Evolutionary conservation across 2,888 invertebrate species (phyloP).

Genomic region (Alloscopus bannaensis): DNA sequence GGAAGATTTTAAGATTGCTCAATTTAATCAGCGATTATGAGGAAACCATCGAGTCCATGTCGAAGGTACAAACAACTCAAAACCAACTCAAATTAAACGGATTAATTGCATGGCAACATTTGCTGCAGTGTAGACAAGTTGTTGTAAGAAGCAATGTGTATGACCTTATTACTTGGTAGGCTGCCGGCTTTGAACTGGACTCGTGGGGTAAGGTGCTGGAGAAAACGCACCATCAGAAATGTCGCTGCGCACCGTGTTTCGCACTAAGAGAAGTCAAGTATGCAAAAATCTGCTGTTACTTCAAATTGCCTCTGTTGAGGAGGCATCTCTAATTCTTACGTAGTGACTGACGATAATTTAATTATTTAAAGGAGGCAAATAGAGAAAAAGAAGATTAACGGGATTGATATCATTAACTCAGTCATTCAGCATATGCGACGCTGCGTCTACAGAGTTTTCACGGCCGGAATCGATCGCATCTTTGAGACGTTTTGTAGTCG

Average conservation of each 20-base stretch:
- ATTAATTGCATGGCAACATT: too few species aligned
- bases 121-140: too few species aligned
- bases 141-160: too few species aligned
- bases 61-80: conserved; percentile 23
- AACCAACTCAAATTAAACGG: too few species aligned
- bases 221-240: conserved; percentile 47
- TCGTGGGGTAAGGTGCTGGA: conserved; percentile 52
- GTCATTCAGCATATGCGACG: conserved; percentile 52
- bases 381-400: conserved; percentile 48
- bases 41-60: conserved; percentile 39
- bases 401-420: conserved; percentile 41
- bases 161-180: too few species aligned
- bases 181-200: conserved; percentile 40
- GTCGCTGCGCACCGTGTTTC: conserved; percentile 44
- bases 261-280: conserved; percentile 56
- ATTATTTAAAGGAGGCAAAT: conserved; percentile 46
- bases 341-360: not conserved
- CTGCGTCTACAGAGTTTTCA: conserved; percentile 50
- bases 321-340: not conserved
- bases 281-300: not conserved
- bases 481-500: conserved; percentile 53
- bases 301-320: not conserved
- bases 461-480: conserved; percentile 46
- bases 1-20: conserved; percentile 53
- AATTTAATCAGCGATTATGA: conserved; percentile 32